phyloP scores from a whole-genome alignment of 1,140 invertebrate species.

The Polyergus mexicanus region DNA sequence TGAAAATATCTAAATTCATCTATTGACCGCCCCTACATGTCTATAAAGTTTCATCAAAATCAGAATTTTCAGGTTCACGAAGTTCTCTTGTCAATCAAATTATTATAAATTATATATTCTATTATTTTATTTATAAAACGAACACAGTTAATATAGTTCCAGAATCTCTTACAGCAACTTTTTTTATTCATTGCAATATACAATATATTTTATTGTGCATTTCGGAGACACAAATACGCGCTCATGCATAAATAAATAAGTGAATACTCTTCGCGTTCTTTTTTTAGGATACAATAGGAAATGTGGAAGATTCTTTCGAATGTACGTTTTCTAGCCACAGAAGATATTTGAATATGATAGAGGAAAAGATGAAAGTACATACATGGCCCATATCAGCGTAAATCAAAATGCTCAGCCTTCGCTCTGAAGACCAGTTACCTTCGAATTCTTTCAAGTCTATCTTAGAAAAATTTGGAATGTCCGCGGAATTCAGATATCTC shows the following conservation, averaged over 20 bases:
- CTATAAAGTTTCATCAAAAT: too few relatives aligned
- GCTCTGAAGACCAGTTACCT: not conserved
- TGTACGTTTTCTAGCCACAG: constrained; percentile 9
- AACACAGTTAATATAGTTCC: not conserved
- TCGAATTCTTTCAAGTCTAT: constrained; percentile 30
- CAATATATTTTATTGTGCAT: constrained; percentile 55
- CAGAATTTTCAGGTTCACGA: too few relatives aligned
- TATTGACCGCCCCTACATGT: too few relatives aligned
- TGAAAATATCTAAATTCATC: too few relatives aligned
- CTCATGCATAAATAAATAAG: constrained; percentile 63
- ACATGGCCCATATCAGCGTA: constrained; percentile 16
- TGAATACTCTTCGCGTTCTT: constrained; percentile 44
- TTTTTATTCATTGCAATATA: constrained; percentile 53
- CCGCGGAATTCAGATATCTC: constrained; percentile 40
- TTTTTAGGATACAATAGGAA: constrained; percentile 13
- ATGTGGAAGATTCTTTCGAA: constrained; percentile 50
- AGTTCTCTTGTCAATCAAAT: too few relatives aligned
- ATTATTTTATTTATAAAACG: not conserved
- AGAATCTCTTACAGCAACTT: constrained; percentile 23
- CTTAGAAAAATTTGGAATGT: constrained; percentile 70
- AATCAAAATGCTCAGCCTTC: constrained; percentile 23
- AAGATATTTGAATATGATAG: constrained; percentile 7
- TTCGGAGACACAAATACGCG: constrained; percentile 44
- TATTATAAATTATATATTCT: not conserved
- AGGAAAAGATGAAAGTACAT: not conserved